These are phyloP conservation scores for Polypedilum vanderplanki DNA, from an alignment of 1,140 invertebrate genomes.

Conservation along the genomic window DNA sequence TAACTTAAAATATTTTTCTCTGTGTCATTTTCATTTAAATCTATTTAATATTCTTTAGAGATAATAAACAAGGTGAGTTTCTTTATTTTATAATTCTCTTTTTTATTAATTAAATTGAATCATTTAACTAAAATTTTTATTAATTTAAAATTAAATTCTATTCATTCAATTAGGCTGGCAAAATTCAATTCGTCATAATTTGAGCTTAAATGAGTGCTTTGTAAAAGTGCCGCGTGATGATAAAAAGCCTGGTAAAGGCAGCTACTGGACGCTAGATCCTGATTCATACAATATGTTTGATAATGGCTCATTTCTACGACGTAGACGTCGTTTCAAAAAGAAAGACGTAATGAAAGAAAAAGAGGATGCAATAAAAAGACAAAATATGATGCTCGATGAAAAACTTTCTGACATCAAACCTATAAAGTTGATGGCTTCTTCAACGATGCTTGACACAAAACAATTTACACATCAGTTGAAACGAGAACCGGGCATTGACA, in stretches of 20 bases:
- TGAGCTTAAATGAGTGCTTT: conserved; percentile 98
- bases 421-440: conserved; percentile 42
- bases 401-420: conserved; percentile 44
- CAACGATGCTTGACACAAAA: conserved; percentile 36
- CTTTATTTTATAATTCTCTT: no score
- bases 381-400: conserved; percentile 45
- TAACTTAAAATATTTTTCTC: neutral
- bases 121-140: neutral
- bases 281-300: conserved; percentile 99
- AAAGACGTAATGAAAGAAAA: conserved; percentile 85
- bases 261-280: conserved; percentile 95
- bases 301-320: conserved; percentile 89
- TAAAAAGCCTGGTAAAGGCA: conserved; percentile 94
- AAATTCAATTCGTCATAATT: conserved; percentile 92
- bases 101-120: neutral
- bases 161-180: conserved; percentile 66
- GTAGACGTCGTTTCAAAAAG: conserved; percentile 90
- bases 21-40: neutral
- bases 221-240: conserved; percentile 88
- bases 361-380: conserved; percentile 74
- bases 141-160: neutral
- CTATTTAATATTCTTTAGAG: conserved; percentile 40
- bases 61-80: conserved; percentile 76
- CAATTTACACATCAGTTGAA: conserved; percentile 31
- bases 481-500: conserved; percentile 35